Conservation (phyloP, 2,797 vertebrate species). For the Urophycis tenuis region DNA sequence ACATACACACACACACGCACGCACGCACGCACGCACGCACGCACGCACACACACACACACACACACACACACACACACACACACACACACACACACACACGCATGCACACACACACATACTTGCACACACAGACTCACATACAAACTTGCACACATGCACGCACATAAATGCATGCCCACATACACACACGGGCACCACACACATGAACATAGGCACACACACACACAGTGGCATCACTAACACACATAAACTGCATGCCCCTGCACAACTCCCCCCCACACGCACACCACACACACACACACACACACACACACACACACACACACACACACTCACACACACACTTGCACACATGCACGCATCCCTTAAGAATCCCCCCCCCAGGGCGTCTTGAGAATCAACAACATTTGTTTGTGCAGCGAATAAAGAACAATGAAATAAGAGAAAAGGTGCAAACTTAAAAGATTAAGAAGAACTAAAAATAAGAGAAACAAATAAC, state of each 20-base stretch:
- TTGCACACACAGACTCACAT: not conserved
- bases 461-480: not conserved
- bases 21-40: not conserved
- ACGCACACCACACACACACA: not conserved
- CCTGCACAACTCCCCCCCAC: not conserved
- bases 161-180: not conserved
- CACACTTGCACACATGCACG: no score
- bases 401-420: not conserved
- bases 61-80: no score
- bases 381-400: not conserved
- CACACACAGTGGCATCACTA: not conserved
- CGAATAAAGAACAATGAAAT: not conserved
- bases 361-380: not conserved
- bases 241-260: no score
- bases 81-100: no score
- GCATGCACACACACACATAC: not conserved
- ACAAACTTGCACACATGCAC: not conserved
- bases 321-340: no score
- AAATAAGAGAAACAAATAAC: not conserved
- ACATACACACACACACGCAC: slow-evolving; percentile 9
- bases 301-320: not conserved
- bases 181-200: not conserved
- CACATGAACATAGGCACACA: not conserved
- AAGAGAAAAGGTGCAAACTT: not conserved
- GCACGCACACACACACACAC: not conserved